Evolutionary conservation across 2,888 invertebrate genomes (phyloP).

Genomic region (Tethea ocularis): DNA sequence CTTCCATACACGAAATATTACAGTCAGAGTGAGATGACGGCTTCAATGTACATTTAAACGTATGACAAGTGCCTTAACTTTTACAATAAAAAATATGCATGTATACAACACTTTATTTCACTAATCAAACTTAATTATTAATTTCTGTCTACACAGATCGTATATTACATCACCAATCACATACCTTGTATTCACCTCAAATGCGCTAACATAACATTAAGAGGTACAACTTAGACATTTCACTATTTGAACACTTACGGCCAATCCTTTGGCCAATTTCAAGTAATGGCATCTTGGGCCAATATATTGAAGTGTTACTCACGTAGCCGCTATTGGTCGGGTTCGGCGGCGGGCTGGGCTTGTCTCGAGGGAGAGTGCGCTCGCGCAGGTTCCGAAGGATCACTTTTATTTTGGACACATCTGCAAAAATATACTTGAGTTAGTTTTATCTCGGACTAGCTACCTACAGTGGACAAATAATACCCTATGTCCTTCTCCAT

Average conservation of each 20-base stretch:
- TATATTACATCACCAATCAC: background rate
- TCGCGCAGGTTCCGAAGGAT: slow-evolving; percentile 51
- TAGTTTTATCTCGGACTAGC: no score
- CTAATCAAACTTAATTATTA: background rate
- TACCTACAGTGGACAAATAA: no score
- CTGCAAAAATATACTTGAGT: slow-evolving; percentile 31
- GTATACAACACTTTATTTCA: background rate
- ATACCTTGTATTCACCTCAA: background rate
- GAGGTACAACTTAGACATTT: slow-evolving; percentile 1
- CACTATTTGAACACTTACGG: background rate
- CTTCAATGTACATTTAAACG: background rate
- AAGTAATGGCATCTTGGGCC: slow-evolving; percentile 16
- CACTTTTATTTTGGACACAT: slow-evolving; percentile 57
- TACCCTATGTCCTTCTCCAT: no score
- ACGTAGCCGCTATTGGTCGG: slow-evolving; percentile 19
- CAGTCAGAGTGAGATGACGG: background rate
- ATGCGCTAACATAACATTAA: background rate
- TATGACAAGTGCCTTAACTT: no score
- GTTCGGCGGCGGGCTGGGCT: slow-evolving; percentile 29
- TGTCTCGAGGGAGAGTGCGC: slow-evolving; percentile 63
- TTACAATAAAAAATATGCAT: background rate
- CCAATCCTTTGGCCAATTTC: slow-evolving; percentile 11
- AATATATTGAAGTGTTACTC: slow-evolving; percentile 15
- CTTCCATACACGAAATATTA: background rate
- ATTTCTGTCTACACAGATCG: background rate